These are phyloP conservation scores for Lepus townsendii DNA, from an alignment of 2,797 vertebrate species.

Conservation along the genomic window DNA sequence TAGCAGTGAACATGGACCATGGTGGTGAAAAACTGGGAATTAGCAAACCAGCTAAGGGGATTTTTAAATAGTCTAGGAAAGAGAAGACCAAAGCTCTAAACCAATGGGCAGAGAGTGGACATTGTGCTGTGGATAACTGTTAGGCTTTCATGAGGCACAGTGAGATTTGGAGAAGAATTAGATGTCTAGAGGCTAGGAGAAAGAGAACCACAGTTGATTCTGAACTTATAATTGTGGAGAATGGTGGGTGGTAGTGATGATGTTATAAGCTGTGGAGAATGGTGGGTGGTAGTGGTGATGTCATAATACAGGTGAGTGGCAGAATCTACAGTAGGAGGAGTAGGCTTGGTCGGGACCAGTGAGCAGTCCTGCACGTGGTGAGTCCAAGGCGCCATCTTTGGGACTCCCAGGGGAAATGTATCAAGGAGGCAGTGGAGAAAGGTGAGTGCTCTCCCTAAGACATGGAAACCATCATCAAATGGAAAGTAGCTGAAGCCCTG, in stretches of 20 bases:
- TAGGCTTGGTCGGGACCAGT: neutral
- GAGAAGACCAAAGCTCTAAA: neutral
- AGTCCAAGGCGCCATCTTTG: constrained; percentile 19
- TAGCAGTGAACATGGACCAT: neutral
- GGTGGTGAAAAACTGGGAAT: neutral
- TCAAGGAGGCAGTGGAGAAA: constrained; percentile 49
- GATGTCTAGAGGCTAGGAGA: neutral
- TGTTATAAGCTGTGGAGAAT: constrained; percentile 54
- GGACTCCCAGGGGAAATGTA: neutral
- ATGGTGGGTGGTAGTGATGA: constrained; percentile 9
- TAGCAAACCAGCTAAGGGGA: neutral
- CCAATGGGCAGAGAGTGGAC: neutral
- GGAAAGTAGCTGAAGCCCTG: neutral
- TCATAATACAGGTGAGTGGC: constrained; percentile 49
- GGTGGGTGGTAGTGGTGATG: constrained; percentile 41
- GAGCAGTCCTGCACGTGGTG: constrained; percentile 52
- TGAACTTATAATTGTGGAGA: constrained; percentile 51
- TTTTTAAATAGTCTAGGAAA: constrained; percentile 41
- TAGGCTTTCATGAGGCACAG: constrained; percentile 15
- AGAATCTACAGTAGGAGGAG: neutral
- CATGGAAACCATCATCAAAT: neutral
- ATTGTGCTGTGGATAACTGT: neutral
- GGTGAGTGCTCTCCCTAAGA: neutral
- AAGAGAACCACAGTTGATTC: neutral
- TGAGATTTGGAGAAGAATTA: constrained; percentile 46